A percentile compares a stretch with the other conserved stretches of the same genome.
phyloP scores from a whole-genome alignment of 92 coral and sea anemone genomes.

The Hydrozoanthus gracilis region DNA sequence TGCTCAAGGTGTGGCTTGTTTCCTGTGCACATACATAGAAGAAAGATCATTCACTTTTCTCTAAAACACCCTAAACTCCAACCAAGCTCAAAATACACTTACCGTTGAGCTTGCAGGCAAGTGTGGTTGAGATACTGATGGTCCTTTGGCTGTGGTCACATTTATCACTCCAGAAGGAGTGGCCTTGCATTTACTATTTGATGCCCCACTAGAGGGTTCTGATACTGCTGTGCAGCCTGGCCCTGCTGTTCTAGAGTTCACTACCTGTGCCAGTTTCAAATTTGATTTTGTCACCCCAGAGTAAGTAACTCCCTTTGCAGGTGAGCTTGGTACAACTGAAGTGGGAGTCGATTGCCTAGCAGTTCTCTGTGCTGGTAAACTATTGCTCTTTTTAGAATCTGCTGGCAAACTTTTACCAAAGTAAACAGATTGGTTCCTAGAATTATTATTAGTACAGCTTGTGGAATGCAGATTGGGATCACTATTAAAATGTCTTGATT shows the following conservation, averaged over 20 bases:
- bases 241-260: slow-evolving; percentile 17
- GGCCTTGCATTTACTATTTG: neutral
- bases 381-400: slow-evolving; percentile 23
- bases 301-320: slow-evolving; percentile 47
- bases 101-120: neutral
- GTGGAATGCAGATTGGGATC: slow-evolving; percentile 34
- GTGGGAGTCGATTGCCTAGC: neutral
- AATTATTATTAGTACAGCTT: neutral
- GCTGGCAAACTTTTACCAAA: neutral
- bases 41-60: no score
- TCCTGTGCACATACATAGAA: no score
- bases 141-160: neutral
- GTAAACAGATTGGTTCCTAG: neutral
- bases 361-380: slow-evolving; percentile 27
- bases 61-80: neutral
- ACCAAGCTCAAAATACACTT: neutral
- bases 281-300: slow-evolving; percentile 64
- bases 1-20: no score
- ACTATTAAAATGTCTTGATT: slow-evolving; percentile 27
- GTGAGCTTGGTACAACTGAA: slow-evolving; percentile 6
- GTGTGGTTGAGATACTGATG: neutral
- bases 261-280: slow-evolving; percentile 12
- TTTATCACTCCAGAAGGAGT: neutral
- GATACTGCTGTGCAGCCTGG: neutral
- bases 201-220: neutral